Evolutionary conservation across 1,140 invertebrate species (phyloP), one percentile per base, ranked within the genome.

Genomic region (Drosophila lowei): DNA sequence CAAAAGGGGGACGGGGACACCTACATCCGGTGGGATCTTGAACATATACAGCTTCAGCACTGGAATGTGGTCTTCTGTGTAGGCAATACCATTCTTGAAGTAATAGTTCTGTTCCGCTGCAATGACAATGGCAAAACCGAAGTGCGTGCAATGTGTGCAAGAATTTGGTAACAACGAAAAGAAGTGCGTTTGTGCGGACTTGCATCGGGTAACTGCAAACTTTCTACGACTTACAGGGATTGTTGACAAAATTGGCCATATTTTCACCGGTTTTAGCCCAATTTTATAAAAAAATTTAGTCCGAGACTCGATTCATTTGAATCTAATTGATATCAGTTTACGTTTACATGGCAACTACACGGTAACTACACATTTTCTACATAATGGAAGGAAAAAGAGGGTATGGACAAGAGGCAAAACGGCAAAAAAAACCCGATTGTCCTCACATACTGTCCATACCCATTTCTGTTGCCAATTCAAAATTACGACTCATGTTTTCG

Each of bases 1-100:
- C 3, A 16, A 23, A 3, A n/a, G 11, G 25, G 23, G 1, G 2
- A 11, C 15, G 7, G 5, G 46, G 1, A 28, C 30, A n/a, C 48
- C 50, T 70, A 89, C 85, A 38, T 54, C 18, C 5, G 41, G 9
- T 2, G 78, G 25, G 6, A 89, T 50, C 13, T 53, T 74, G n/a
- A 25, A 57, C 2, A 89, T 13, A 49, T 56, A 71, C 1, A 90
- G 41, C 21, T 83, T 83, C 6, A 70, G 54, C 2, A 90, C 58
- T 3, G 72, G 42, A 3, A 90, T 52, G 46, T 90, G 54, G 21
- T 90, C 86, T 47, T 90, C 86, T 7, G 86, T 90, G 60, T 79
- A 90, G 8, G 66, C 81, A 2, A 74, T 25, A 2, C 34, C 21
- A n/a, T 75, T 56, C 30, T 68, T 76, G 0, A 85, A 60, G 18